These are phyloP conservation scores for Morinoia aosen DNA, from an alignment of 2,888 invertebrate genomes.

Conservation along the genomic window DNA sequence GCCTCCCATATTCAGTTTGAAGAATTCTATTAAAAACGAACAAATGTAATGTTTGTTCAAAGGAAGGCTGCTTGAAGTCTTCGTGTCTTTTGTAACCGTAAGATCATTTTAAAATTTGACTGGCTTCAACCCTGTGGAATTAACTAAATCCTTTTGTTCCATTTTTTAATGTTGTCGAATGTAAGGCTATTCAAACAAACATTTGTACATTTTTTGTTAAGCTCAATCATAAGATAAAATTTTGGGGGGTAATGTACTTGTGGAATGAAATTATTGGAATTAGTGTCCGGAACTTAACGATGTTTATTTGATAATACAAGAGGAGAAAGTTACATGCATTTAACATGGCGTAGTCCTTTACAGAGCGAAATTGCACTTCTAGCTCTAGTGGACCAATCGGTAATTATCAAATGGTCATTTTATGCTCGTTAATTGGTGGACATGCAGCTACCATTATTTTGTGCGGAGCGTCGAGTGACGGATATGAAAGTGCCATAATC, in stretches of 20 bases:
- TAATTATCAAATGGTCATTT: no score
- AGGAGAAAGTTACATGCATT: no score
- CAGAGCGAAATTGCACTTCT: no score
- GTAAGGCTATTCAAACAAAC: not conserved
- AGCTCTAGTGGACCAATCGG: no score
- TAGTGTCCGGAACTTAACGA: no score
- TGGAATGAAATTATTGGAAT: no score
- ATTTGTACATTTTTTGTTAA: not conserved
- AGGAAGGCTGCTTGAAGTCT: not conserved
- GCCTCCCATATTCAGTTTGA: not conserved
- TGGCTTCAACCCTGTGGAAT: not conserved
- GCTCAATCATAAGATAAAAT: not conserved
- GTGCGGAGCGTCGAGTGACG: no score
- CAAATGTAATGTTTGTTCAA: not conserved
- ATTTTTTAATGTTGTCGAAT: not conserved
- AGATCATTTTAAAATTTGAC: not conserved
- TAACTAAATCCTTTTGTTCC: not conserved
- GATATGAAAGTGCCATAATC: no score
- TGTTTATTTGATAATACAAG: no score
- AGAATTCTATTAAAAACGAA: not conserved
- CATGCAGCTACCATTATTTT: no score
- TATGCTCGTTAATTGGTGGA: not conserved
- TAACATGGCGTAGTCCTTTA: no score
- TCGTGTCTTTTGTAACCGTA: not conserved
- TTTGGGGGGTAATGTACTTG: not conserved